Evolutionary conservation across 2,113 vertebrate species (phyloP).

Genomic region (Dromas ardeola): DNA sequence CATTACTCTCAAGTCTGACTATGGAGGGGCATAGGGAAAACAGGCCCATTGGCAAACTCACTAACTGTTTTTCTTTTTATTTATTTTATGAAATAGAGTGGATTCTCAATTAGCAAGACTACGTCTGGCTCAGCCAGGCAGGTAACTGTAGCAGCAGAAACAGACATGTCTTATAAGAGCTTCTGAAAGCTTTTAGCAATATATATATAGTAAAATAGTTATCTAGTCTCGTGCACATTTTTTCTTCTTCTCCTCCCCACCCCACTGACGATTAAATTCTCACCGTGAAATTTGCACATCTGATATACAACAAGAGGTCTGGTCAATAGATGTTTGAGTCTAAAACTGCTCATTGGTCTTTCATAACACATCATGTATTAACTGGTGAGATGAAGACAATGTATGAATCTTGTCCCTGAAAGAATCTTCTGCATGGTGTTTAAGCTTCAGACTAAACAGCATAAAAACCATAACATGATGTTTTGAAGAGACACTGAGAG

Average conservation of each 20-base stretch:
- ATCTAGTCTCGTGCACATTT: not conserved
- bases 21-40: not conserved
- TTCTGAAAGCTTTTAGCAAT: not conserved
- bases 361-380: not conserved
- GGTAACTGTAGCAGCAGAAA: not conserved
- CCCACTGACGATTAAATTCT: not conserved
- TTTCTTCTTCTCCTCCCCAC: not conserved
- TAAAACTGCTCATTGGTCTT: not conserved
- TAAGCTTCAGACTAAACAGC: not conserved
- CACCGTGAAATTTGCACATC: not conserved
- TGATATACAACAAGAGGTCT: not conserved
- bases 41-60: not conserved
- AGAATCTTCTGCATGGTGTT: not conserved
- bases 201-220: not conserved
- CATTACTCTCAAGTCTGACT: not conserved
- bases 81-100: not conserved
- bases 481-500: not conserved
- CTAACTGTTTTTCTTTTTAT: not conserved
- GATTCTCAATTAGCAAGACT: not conserved
- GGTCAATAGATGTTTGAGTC: not conserved
- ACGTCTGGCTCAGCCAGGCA: not conserved
- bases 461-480: not conserved
- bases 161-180: fast-evolving
- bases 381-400: not conserved
- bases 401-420: not conserved